Percentiles rank a stretch among this genome's conserved stretches.
Conservation (phyloP, 2,113 vertebrate species). For the Pituophis catenifer region DNA sequence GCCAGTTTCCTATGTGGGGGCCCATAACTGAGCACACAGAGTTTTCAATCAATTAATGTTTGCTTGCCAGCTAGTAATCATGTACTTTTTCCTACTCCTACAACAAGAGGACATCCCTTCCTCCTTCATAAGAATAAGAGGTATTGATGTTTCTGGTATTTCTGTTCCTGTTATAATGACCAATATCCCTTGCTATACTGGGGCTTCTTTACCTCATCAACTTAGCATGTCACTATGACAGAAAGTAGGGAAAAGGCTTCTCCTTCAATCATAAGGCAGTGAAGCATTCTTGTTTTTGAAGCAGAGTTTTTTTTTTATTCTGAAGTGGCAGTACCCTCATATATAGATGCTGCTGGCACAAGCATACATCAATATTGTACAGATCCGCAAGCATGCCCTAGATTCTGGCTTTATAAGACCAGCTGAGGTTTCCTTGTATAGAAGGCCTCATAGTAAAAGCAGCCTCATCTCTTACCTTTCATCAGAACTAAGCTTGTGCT, state of each 20-base stretch:
- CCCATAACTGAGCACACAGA: background rate
- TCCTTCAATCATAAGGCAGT: background rate
- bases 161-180: background rate
- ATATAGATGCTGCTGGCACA: background rate
- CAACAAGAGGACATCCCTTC: background rate
- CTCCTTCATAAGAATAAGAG: background rate
- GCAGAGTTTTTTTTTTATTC: background rate
- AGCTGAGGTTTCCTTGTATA: no score
- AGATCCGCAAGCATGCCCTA: background rate
- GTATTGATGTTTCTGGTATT: background rate
- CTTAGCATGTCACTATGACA: background rate
- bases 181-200: background rate
- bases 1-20: background rate
- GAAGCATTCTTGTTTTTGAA: background rate
- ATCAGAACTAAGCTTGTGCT: background rate
- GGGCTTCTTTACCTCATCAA: background rate
- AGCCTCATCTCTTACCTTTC: no score
- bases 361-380: background rate
- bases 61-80: background rate
- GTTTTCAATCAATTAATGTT: background rate
- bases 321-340: background rate
- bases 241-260: background rate
- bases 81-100: background rate
- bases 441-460: background rate
- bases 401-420: background rate